Base-by-base conservation (phyloP, 2,888 invertebrate genomes). In the Sesamia inferens region DNA sequence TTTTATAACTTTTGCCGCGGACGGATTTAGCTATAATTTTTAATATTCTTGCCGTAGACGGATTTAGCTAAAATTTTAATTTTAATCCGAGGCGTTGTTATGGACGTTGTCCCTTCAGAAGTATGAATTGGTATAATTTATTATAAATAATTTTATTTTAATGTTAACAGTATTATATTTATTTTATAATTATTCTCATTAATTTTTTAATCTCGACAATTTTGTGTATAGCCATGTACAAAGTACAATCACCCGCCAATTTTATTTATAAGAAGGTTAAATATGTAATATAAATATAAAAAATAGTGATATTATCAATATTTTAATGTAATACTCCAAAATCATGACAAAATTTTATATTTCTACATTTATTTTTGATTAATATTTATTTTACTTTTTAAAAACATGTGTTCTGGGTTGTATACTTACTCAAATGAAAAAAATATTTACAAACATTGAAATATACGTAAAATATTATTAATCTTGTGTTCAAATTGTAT, bases 191-290 rank as follows among this genome's bases (percentile, higher is more conserved):
- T 70, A 72, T 51, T 66, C n/a, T 54, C 48, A 58, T 19, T 82
- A 39, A 62, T 70, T 74, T 69, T 57, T 14, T 62, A 68, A 57
- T 66, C 24, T 68, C 75, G 11, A 57, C 47, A 39, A 39, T 71
- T 48, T 62, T 51, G 39, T 67, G 39, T 65, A 70, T 69, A 82
- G 85, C 82, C 82, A 82, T 83, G 79, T 83, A 85, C 74, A 24
- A 59, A 80, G 81, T 86, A 82, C 88, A 88, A 82, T 76, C 47
- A 42, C 87, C 87, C 88, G 87, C 88, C 87, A 87, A 84, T 81
- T 82, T 85, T 80, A 73, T 79, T 80, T 81, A 62, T 86, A 79
- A 78, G 79, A 65, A 57, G 16, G 58, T 22, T 58, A 71, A 71
- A 67, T 58, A 78, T 47, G 42, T 69, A 39, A 59, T 54, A 48